Conservation (phyloP, 2,888 invertebrate species). For the Tetragnatha montana region DNA sequence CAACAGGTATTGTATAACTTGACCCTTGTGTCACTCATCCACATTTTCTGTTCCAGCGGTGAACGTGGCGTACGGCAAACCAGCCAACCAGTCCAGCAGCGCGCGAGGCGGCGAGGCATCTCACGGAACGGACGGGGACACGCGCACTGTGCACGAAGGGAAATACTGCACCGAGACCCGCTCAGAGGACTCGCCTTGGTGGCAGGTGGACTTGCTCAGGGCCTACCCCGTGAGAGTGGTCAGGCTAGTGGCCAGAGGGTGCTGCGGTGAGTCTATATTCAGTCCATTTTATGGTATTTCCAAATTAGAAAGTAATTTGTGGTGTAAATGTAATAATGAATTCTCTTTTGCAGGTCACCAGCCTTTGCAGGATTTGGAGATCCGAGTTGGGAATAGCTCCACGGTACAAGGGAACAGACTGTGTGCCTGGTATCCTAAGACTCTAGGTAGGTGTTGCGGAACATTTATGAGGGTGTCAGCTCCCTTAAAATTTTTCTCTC, state of each 20-base stretch:
- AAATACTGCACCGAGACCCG: slow-evolving; percentile 92
- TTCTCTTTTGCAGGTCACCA: slow-evolving; percentile 82
- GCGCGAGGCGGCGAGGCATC: slow-evolving; percentile 88
- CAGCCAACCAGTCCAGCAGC: slow-evolving; percentile 89
- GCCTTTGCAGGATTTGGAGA: slow-evolving; percentile 89
- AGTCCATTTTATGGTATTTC: too few relatives aligned
- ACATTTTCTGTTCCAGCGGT: slow-evolving; percentile 72
- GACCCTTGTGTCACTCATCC: background rate
- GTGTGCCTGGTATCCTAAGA: slow-evolving; percentile 95
- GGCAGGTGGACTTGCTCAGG: slow-evolving; percentile 90
- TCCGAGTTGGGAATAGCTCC: slow-evolving; percentile 84
- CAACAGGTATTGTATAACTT: background rate
- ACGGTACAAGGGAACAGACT: slow-evolving; percentile 91
- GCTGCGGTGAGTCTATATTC: slow-evolving; percentile 72
- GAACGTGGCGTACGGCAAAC: slow-evolving; percentile 79
- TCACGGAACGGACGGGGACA: slow-evolving; percentile 92
- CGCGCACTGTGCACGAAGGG: slow-evolving; percentile 88
- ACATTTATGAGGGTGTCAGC: too few relatives aligned
- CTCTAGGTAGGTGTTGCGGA: slow-evolving; percentile 76
- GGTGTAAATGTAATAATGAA: background rate
- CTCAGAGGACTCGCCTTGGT: slow-evolving; percentile 93
- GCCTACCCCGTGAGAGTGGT: slow-evolving; percentile 91
- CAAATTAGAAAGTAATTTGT: background rate
- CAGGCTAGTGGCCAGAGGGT: slow-evolving; percentile 85
- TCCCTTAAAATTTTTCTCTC: too few relatives aligned